Evolutionary conservation across 2,797 vertebrate genomes (phyloP).

Genomic region (Dendrocincla fuliginosa): DNA sequence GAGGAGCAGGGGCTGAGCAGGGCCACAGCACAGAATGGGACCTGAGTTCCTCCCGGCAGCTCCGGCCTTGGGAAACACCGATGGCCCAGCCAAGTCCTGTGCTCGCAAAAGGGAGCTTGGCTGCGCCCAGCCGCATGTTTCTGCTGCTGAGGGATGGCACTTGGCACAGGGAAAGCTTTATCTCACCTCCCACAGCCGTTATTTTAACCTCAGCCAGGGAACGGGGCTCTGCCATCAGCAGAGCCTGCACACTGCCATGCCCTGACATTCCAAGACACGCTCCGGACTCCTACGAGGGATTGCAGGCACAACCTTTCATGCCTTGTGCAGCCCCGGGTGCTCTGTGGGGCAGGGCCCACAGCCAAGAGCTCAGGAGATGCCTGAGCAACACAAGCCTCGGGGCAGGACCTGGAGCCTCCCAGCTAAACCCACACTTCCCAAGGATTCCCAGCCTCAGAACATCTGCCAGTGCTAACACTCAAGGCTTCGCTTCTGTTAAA

Average conservation of each 20-base stretch:
- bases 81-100: neutral
- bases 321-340: rapidly evolving
- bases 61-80: neutral
- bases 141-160: neutral
- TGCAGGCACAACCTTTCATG: neutral
- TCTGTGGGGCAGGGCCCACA: rapidly evolving
- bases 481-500: neutral
- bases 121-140: neutral
- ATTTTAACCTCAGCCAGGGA: neutral
- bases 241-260: neutral
- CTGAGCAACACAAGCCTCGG: neutral
- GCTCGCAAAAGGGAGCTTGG: neutral
- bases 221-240: neutral
- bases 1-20: neutral
- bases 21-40: neutral
- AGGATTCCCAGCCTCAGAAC: neutral
- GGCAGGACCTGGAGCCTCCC: neutral
- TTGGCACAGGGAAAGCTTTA: neutral
- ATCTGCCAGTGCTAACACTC: neutral
- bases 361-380: neutral
- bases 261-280: rapidly evolving
- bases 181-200: neutral
- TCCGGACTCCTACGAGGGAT: neutral
- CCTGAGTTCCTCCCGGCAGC: neutral
- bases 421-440: neutral